Evolutionary conservation across 2,888 invertebrate genomes (phyloP), one percentile per base, ranked within the genome.

Genomic region (Caenorhabditis imperialis): DNA sequence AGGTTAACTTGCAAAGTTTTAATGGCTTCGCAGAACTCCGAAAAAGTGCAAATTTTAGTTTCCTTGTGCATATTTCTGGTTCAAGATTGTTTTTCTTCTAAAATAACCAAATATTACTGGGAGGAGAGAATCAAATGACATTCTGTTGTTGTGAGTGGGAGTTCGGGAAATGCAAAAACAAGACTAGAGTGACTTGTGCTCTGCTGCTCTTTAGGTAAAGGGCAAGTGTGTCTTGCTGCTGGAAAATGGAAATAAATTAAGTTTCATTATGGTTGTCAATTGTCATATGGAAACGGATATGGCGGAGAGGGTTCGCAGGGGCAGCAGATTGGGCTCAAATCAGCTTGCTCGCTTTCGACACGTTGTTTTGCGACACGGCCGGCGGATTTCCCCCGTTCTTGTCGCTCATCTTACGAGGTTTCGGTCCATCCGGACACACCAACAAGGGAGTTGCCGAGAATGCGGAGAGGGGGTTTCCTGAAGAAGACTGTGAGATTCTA

Each of bases 381-480:
- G 65, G 48, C 4, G 48, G 18, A 14, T n/a, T 40, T 23, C 42
- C 51, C 12, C 67, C 67, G n/a, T 69, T 69, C 35, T 69, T 69
- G 18, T 69, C 57, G 20, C 69, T 60, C 22, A 54, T 23, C 22
- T 60, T 69, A n/a, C 60, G 50, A 5, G 58, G 47, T 40, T 53
- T 70, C 12, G 42, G 8, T 6, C 37, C 62, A 25, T 62, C 53
- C 4, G 71, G 45, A 23, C 79, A 79, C 5, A 79, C 79, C 14
- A 79, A 69, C 1, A 78, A 69, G 3, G 79, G 79, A n/a, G 79
- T 73, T 3, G 70, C 69, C 3, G 73, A 67, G 54, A 74, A 78
- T 0, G 71, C 62, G 0, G 62, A 57, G 6, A 78, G 44, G 4
- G 75, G 67, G 10, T 62, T 48, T 10, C 75, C 75, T 63, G 53